Percentiles rank a stretch among this genome's conserved stretches.
phyloP scores from a whole-genome alignment of 1,140 invertebrate species.

The Agrypnia vestita region DNA sequence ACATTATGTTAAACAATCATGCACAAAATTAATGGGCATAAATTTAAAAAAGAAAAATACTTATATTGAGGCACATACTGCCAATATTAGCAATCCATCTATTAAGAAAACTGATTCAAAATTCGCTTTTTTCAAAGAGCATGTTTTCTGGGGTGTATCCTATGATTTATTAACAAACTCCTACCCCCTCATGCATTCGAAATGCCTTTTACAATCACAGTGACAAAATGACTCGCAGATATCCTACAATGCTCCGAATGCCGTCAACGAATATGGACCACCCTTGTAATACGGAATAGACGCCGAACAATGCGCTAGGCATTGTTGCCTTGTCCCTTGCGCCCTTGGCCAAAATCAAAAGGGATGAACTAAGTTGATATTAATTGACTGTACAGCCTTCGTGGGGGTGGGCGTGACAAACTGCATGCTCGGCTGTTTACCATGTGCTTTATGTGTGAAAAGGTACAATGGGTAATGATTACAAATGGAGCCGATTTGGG shows the following conservation, averaged over 20 bases:
- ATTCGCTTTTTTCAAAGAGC: too few relatives aligned
- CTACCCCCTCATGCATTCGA: not conserved
- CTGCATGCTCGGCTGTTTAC: not conserved
- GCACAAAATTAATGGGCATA: too few relatives aligned
- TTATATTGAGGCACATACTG: too few relatives aligned
- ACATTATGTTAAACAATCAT: too few relatives aligned
- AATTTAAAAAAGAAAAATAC: too few relatives aligned
- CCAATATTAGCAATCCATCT: too few relatives aligned
- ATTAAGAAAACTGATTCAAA: too few relatives aligned
- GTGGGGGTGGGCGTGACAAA: not conserved
- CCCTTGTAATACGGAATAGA: not conserved
- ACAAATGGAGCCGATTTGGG: not conserved
- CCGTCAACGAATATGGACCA: too few relatives aligned
- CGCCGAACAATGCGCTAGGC: not conserved
- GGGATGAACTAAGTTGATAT: slow-evolving; percentile 9
- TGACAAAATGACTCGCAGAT: slow-evolving; percentile 6
- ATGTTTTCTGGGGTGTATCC: too few relatives aligned
- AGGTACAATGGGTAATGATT: not conserved
- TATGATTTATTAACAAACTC: not conserved
- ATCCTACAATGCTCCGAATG: not conserved
- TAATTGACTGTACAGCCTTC: not conserved
- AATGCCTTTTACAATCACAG: not conserved
- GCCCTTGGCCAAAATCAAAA: not conserved
- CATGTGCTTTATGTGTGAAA: not conserved
- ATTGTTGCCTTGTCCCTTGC: not conserved